Conservation (phyloP, 2,113 vertebrate species). For the Tor tambroides region DNA sequence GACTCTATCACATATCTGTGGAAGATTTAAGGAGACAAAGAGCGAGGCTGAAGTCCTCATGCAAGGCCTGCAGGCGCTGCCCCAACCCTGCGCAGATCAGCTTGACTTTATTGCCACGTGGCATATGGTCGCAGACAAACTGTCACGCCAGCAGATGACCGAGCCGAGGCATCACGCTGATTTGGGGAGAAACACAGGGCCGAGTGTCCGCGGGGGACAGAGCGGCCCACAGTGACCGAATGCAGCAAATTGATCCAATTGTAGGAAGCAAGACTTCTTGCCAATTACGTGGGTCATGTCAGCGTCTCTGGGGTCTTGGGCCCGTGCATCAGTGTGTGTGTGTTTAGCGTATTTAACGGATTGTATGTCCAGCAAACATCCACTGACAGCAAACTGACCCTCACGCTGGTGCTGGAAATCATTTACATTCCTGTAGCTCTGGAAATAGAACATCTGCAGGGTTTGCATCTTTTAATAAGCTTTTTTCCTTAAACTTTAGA, state of each 20-base stretch:
- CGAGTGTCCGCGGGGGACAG: slow-evolving; percentile 65
- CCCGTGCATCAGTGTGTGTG: neutral
- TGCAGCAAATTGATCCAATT: slow-evolving; percentile 82
- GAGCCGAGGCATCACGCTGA: slow-evolving; percentile 70
- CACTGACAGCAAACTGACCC: slow-evolving; percentile 67
- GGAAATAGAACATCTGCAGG: neutral
- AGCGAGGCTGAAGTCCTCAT: slow-evolving; percentile 63
- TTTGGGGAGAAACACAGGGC: slow-evolving; percentile 61
- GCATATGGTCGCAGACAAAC: slow-evolving; percentile 84
- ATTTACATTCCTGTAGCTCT: neutral
- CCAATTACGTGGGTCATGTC: slow-evolving; percentile 82
- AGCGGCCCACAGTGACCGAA: slow-evolving; percentile 65
- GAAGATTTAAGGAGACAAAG: slow-evolving; percentile 67
- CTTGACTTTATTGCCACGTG: slow-evolving; percentile 77
- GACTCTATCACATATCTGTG: slow-evolving; percentile 51
- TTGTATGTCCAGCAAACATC: slow-evolving; percentile 60
- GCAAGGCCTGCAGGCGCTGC: slow-evolving; percentile 70
- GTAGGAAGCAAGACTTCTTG: slow-evolving; percentile 77
- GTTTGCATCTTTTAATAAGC: neutral
- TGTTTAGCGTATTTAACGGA: slow-evolving; percentile 40
- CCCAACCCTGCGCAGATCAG: slow-evolving; percentile 74
- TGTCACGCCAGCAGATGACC: slow-evolving; percentile 69
- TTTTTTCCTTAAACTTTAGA: neutral
- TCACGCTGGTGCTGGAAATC: slow-evolving; percentile 50
- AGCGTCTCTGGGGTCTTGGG: slow-evolving; percentile 75